These are phyloP conservation scores for Brachyalestes nurse DNA, from an alignment of 2,797 vertebrate genomes.

Conservation along the genomic window DNA sequence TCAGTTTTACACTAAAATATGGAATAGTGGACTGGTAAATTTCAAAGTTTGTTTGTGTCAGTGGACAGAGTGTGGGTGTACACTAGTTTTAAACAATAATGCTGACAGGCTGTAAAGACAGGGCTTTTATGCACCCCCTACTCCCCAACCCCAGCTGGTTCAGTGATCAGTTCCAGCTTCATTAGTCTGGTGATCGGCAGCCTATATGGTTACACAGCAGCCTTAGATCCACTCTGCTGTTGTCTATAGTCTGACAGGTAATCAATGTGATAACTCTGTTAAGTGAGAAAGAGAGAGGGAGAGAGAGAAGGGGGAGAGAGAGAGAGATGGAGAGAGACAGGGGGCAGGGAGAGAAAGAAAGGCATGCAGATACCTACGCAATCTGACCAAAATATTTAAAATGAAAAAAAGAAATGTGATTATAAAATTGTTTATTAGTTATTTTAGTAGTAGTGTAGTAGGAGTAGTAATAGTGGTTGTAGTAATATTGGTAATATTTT, in stretches of 20 bases:
- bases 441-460: no score
- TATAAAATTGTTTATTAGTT: no score
- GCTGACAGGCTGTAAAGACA: no score
- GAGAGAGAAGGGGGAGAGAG: background rate
- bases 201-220: conserved; percentile 30
- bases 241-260: conserved; percentile 53
- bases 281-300: conserved; percentile 9
- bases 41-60: background rate
- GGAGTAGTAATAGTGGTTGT: no score
- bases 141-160: conserved; percentile 9
- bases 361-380: background rate
- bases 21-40: background rate
- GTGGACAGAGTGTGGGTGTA: background rate
- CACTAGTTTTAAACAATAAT: no score
- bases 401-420: background rate
- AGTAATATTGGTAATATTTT: no score
- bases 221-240: conserved; percentile 47
- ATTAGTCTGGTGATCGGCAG: conserved; percentile 32
- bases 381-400: background rate
- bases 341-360: conserved; percentile 1
- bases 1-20: background rate
- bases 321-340: background rate
- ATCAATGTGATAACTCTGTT: conserved; percentile 57
- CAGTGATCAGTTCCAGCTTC: conserved; percentile 42
- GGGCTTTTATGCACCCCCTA: no score